phyloP scores from a whole-genome alignment of 2,888 invertebrate genomes.

The Thymelicus acteon region DNA sequence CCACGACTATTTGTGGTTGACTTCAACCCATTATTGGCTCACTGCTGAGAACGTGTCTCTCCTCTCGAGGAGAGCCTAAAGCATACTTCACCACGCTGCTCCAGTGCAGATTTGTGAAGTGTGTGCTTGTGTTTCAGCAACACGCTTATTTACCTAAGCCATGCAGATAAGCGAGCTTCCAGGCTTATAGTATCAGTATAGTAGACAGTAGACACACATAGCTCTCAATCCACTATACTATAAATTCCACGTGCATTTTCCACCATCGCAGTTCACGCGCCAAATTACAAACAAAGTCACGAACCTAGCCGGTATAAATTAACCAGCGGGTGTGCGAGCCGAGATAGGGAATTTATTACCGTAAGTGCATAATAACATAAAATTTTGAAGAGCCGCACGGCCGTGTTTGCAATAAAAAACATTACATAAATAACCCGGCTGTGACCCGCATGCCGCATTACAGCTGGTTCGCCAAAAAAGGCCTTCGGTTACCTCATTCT shows the following conservation, averaged over 20 bases:
- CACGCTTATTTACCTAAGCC: too few species aligned
- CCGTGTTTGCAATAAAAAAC: slow-evolving; percentile 35
- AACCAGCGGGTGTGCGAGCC: slow-evolving; percentile 19
- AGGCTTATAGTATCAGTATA: too few species aligned
- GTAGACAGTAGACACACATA: too few species aligned
- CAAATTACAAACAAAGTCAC: slow-evolving; percentile 32
- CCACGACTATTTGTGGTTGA: too few species aligned
- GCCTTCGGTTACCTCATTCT: slow-evolving; percentile 32
- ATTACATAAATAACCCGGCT: slow-evolving; percentile 40
- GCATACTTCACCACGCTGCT: too few species aligned
- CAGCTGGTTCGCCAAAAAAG: slow-evolving; percentile 28
- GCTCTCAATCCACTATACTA: not conserved
- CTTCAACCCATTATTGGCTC: too few species aligned
- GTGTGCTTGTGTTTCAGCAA: too few species aligned
- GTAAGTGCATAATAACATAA: slow-evolving; percentile 37
- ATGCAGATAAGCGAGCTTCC: too few species aligned
- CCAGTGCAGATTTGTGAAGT: too few species aligned
- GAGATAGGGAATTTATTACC: slow-evolving; percentile 37
- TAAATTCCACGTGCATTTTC: slow-evolving; percentile 14
- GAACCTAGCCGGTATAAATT: slow-evolving; percentile 26
- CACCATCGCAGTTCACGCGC: not conserved
- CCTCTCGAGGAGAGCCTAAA: too few species aligned
- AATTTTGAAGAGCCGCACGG: slow-evolving; percentile 33
- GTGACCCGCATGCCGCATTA: slow-evolving; percentile 27
- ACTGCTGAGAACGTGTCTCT: too few species aligned